These are phyloP conservation scores for Heterochromis multidens DNA, from an alignment of 2,113 vertebrate genomes.

Conservation along the genomic window DNA sequence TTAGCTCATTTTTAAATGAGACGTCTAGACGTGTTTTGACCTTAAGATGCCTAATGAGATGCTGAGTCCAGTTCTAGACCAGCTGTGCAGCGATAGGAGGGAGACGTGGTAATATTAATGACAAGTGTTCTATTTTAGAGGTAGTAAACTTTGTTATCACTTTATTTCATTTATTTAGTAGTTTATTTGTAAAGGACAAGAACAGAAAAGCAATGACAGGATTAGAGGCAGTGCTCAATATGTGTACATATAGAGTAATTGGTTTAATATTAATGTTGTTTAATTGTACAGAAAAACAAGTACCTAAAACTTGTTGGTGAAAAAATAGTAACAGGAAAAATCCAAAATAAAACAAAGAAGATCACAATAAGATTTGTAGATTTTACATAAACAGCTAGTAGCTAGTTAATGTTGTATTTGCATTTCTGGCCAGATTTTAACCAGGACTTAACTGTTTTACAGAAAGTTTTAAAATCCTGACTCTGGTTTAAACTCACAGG, in stretches of 20 bases:
- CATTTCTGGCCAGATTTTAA: not conserved
- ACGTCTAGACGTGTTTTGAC: not conserved
- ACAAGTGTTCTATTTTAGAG: not conserved
- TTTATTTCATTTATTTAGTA: not conserved
- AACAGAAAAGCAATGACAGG: not conserved
- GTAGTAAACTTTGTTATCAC: not conserved
- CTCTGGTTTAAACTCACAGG: not conserved
- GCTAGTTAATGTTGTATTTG: not conserved
- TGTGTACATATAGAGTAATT: not conserved
- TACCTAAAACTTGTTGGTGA: not conserved
- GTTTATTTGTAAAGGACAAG: not conserved
- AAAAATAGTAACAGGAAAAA: not conserved
- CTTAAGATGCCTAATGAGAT: not conserved
- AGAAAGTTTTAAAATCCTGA: not conserved
- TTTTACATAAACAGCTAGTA: not conserved
- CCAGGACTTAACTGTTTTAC: not conserved
- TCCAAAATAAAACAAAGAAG: not conserved
- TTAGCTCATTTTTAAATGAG: not conserved
- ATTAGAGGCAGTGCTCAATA: fast-evolving
- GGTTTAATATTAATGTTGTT: not conserved
- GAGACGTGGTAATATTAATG: not conserved
- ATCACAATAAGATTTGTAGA: not conserved
- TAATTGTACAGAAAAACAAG: not conserved
- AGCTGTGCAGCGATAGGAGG: not conserved
- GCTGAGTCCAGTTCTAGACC: not conserved